A percentile compares a stretch with the other conserved stretches of the same genome.
These are phyloP conservation scores for Miniopterus natalensis DNA, from an alignment of 2,113 vertebrate genomes.

Conservation along the genomic window DNA sequence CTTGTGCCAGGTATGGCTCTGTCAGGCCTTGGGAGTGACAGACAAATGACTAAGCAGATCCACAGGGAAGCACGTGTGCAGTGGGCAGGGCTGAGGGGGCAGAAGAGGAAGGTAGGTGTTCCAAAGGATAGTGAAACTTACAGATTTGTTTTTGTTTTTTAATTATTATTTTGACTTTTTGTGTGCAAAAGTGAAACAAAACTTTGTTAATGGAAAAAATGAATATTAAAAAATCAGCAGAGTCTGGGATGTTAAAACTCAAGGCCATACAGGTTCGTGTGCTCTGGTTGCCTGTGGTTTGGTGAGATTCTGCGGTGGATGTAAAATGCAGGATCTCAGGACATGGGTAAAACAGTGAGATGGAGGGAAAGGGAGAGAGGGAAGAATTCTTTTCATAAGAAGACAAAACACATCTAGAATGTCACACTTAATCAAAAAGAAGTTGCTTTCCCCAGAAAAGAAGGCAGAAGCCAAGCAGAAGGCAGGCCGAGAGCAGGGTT, in stretches of 20 bases:
- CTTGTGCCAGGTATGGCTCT: background rate
- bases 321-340: background rate
- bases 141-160: background rate
- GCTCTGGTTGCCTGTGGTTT: background rate
- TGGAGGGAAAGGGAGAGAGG: background rate
- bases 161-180: background rate
- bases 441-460: background rate
- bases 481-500: background rate
- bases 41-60: fast-evolving
- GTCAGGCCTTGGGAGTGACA: too few species aligned
- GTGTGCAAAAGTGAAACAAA: background rate
- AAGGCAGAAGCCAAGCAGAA: background rate
- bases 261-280: background rate
- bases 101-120: background rate
- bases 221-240: background rate
- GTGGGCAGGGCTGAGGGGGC: background rate
- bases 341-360: background rate
- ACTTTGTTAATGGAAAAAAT: background rate
- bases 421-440: background rate
- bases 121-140: background rate
- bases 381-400: background rate
- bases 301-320: background rate
- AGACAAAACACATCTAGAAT: background rate
- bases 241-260: background rate
- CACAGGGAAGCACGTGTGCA: background rate